A percentile compares a stretch with the other conserved stretches of the same genome.
Conservation (phyloP, 2,888 invertebrate species). For the Noctua pronuba region DNA sequence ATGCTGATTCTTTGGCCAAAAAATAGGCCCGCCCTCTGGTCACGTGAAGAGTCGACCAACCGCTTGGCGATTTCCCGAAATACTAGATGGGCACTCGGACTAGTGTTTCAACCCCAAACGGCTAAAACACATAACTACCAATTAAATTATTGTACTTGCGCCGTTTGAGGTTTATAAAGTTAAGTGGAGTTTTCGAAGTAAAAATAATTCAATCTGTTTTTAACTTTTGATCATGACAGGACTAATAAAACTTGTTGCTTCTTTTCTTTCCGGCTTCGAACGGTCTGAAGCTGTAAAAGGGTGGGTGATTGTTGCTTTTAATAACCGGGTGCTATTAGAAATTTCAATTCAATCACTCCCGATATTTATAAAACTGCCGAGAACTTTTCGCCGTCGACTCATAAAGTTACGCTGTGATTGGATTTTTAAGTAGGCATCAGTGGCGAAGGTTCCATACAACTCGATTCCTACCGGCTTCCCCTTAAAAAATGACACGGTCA, state of each 20-base stretch:
- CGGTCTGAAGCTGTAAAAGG: background rate
- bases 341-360: background rate
- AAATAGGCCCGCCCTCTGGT: too few species aligned
- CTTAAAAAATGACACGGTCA: too few species aligned
- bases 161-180: too few species aligned
- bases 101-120: too few species aligned
- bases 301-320: background rate
- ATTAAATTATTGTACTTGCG: too few species aligned
- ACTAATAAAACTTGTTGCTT: background rate
- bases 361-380: background rate
- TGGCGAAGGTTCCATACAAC: too few species aligned
- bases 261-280: background rate
- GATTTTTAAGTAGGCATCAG: background rate
- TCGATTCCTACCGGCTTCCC: too few species aligned
- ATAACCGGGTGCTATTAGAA: background rate
- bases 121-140: too few species aligned
- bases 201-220: background rate
- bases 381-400: background rate
- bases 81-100: too few species aligned
- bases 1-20: too few species aligned
- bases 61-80: too few species aligned
- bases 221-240: background rate
- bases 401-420: background rate
- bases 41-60: too few species aligned
- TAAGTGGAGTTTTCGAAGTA: background rate